Base-by-base conservation (phyloP, 2,888 invertebrate species). In the Amblyteles armatorius region DNA sequence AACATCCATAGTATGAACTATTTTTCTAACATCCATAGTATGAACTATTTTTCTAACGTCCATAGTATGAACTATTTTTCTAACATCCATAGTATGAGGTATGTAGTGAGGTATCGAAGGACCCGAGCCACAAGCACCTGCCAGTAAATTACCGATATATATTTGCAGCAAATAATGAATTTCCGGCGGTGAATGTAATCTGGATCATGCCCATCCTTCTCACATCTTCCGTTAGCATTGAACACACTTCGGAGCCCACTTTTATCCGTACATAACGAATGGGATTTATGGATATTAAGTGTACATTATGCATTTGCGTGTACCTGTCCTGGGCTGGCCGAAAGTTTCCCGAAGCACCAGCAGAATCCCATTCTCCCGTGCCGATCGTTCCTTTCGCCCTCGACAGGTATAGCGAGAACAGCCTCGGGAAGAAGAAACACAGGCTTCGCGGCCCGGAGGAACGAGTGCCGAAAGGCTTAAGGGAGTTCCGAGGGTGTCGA, bases 391-490 rank as follows among this genome's bases (percentile, higher is more conserved):
- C 57, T 44, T 72, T 67, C 65, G 74, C 36, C 57, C 40, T 85
- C 82, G 82, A 85, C 85, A 85, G 85, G 82, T 82, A 82, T 67
- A 68, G 7, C 44, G 44, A 57, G 44, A 71, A 67, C 69, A 80
- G 48, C 67, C 71, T 9, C 50, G 48, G 55, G 79, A 44, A 67
- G 57, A 82, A 55, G 69, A 48, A 71, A 71, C 48, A 16, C n/a
- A 55, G 72, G 40, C 22, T 7, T 13, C 22, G 11, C 48, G 67
- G 79, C 40, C 69, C 68, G 63, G 29, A 9, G 57, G 13, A 80
- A 2, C 67, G 40, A 57, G 26, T 55, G 90, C 91, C 90, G 90
- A 90, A 92, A 92, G 92, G 91, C 91, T 92, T 92, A 90, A 82
- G n/a, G n/a, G n/a, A n/a, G 79, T 69, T 79, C 69, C 86, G 87